Base-by-base conservation (phyloP, 2,888 invertebrate genomes). In the Autographa pulchrina region DNA sequence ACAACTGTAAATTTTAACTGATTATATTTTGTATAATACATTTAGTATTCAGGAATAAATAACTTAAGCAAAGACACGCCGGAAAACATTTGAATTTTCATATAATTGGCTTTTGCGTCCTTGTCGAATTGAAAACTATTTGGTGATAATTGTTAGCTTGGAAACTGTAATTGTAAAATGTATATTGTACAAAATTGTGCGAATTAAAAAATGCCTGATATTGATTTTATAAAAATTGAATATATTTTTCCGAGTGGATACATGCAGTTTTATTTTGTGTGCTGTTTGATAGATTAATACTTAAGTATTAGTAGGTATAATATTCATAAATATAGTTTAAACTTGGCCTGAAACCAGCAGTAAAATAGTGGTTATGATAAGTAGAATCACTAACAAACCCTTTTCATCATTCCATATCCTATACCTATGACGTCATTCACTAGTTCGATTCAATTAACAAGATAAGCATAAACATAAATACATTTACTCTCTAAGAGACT, bases 141-240 rank as follows among this genome's bases (percentile, higher is more conserved):
- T 71, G 78, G 78, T 81, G 83, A 85, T 84, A 82, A 78, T 80
- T 75, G 72, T 81, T 86, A 84, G 86, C 84, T 86, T 88, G 75
- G 85, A 85, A 84, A 84, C 65, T 79, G 80, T 88, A 87, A 86
- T 81, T 86, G 82, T 88, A 89, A 86, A 87, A 86, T 92, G 91
- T 92, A 92, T 91, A 92, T 91, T 95, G 94, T 95, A 95, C 92
- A 94, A 94, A 93, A 91, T 92, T 93, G 92, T 94, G 94, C 94
- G 92, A 94, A 92, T 90, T 88, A 91, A 90, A 91, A 91, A 92
- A 92, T 93, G 96, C 94, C 96, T 95, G 92, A 94, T 90, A 94
- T 93, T 95, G 95, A 94, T 95, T 96, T 96, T 95, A 93, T 94
- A 94, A 94, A 93, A 95, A 95, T 94, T 94, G 93, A 95, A 95